These are phyloP conservation scores for Batillaria attramentaria DNA, from an alignment of 1,140 invertebrate genomes.

Conservation along the genomic window DNA sequence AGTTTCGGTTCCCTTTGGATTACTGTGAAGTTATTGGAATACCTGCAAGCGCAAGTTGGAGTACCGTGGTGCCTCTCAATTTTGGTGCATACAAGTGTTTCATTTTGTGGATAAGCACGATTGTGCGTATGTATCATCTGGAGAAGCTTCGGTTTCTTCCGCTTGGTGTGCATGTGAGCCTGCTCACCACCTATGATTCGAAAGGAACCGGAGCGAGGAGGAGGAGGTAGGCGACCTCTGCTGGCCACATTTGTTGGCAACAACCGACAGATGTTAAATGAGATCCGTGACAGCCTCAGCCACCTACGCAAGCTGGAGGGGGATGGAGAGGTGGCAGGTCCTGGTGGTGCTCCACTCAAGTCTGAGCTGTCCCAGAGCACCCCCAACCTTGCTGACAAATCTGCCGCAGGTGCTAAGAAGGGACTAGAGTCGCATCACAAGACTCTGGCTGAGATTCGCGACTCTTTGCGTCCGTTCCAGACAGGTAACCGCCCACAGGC, in stretches of 20 bases:
- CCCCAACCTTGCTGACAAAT: conserved; percentile 55
- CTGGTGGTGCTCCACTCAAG: conserved; percentile 41
- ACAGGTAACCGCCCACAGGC: conserved; percentile 78
- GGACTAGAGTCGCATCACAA: conserved; percentile 82
- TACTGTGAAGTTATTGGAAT: neutral
- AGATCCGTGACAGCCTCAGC: conserved; percentile 66
- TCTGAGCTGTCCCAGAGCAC: conserved; percentile 55
- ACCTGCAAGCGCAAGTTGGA: neutral
- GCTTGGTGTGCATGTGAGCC: conserved; percentile 11
- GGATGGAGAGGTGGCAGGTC: conserved; percentile 32
- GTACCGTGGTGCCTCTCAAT: conserved; percentile 9
- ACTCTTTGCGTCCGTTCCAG: conserved; percentile 87
- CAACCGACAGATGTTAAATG: conserved; percentile 67
- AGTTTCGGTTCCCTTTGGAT: neutral
- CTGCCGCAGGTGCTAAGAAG: conserved; percentile 35
- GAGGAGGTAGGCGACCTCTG: conserved; percentile 58
- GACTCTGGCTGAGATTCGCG: conserved; percentile 88
- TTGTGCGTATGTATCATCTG: conserved; percentile 39
- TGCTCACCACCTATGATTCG: conserved; percentile 51
- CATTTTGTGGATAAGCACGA: conserved; percentile 23
- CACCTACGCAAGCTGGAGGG: conserved; percentile 55
- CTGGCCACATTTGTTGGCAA: conserved; percentile 58
- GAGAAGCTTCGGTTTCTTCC: conserved; percentile 23
- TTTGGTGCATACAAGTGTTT: conserved; percentile 12
- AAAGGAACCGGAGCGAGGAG: conserved; percentile 47